A percentile compares a stretch with the other conserved stretches of the same genome.
Evolutionary conservation across 35 echinoderm and acorn worm species (phyloP).

Genomic region (Heliocidaris tuberculata): DNA sequence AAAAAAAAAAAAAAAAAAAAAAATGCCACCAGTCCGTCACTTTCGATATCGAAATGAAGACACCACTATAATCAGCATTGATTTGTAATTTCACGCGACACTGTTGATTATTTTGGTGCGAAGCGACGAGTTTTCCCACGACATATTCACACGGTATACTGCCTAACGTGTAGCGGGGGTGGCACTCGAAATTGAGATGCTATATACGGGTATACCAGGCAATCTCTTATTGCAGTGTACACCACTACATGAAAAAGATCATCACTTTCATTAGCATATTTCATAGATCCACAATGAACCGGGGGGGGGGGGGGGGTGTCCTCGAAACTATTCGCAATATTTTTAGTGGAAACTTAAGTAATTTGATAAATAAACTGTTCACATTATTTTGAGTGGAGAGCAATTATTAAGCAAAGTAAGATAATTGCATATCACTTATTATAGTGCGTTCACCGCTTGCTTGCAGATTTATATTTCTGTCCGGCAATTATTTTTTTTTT

Average conservation of each 20-base stretch:
- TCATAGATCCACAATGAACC: not conserved
- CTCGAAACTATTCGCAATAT: no score
- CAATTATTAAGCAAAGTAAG: no score
- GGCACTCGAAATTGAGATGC: not conserved
- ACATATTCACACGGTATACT: not conserved
- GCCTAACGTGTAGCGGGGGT: not conserved
- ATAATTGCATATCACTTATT: no score
- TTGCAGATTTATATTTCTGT: no score
- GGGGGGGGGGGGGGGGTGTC: no score
- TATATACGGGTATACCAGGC: not conserved
- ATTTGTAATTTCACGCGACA: slow-evolving; percentile 17
- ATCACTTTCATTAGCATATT: not conserved
- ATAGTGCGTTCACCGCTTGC: no score
- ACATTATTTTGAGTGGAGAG: no score
- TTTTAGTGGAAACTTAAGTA: no score
- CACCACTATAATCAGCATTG: not conserved
- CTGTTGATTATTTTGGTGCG: not conserved
- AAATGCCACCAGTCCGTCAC: not conserved
- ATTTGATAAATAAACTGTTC: no score
- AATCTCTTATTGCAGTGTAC: not conserved
- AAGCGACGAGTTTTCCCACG: not conserved
- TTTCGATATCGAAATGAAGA: slow-evolving; percentile 6
- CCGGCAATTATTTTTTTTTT: no score
- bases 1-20: not conserved
- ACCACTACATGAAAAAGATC: not conserved